Evolutionary conservation across 2,113 vertebrate species (phyloP).

Genomic region (Rattus norvegicus): DNA sequence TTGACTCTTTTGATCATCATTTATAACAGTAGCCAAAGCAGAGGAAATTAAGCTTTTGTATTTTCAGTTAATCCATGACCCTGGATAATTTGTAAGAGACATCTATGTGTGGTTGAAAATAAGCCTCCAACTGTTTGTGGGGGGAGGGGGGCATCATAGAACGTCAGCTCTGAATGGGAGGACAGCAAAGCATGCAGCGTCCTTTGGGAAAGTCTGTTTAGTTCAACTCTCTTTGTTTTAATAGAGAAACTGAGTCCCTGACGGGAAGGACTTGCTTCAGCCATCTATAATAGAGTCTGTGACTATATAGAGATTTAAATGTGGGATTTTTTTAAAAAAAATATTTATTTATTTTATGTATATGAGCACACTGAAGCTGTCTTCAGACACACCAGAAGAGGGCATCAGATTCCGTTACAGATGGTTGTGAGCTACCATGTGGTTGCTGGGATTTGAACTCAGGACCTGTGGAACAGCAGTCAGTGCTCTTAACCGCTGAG

Average conservation of each 20-base stretch:
- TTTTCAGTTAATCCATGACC: constrained; percentile 62
- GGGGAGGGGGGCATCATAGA: constrained; percentile 22
- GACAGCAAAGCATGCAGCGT: background rate
- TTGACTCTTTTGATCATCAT: constrained; percentile 77
- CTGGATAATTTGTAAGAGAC: constrained; percentile 75
- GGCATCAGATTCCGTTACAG: too few relatives aligned
- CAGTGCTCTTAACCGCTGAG: too few relatives aligned
- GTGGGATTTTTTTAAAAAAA: too few relatives aligned
- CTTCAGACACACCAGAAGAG: too few relatives aligned
- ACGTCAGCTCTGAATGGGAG: background rate
- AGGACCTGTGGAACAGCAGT: too few relatives aligned
- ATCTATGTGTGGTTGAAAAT: constrained; percentile 73
- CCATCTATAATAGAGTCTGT: too few relatives aligned
- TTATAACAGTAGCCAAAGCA: constrained; percentile 71
- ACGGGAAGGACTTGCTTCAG: background rate
- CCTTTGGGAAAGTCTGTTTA: background rate
- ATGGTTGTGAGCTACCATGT: too few relatives aligned
- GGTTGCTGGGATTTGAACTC: too few relatives aligned
- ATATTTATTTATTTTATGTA: too few relatives aligned
- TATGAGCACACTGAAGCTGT: too few relatives aligned
- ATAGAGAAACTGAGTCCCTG: constrained; percentile 49
- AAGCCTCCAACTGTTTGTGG: background rate
- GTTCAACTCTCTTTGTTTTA: background rate
- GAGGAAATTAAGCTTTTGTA: constrained; percentile 79
- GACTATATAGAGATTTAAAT: background rate